Evolutionary conservation across 2,888 invertebrate species (phyloP), one percentile per base, ranked within the genome.

Genomic region (Hipparchia sbordonii): DNA sequence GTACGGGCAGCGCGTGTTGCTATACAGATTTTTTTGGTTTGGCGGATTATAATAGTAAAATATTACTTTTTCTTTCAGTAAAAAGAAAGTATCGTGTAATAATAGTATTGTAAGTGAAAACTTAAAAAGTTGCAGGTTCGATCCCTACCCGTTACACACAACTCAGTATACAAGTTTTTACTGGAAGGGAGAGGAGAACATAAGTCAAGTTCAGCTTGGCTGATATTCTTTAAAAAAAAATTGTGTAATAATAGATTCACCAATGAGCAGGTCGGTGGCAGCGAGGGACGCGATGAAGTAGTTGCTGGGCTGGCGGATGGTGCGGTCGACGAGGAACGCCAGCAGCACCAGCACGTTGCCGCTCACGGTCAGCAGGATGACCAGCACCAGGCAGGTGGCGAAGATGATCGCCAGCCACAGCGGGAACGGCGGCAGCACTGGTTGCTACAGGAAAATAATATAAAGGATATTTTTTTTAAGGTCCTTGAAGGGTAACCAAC

Each of bases 281-380:
- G 99, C 99, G 77, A 99, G 95, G 0, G 99, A 99, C 8, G 99
- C 99, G 79, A 99, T 99, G 95, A 99, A 99, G 94, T 99, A 99
- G 94, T 99, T 99, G 89, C 99, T 99, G 48, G 99, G 99, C 87
- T 99, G 99, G 72, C 99, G 94, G 82, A 98, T 98, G 78, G 97
- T 97, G 74, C 98, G 94, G 90, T 99, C 99, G 61, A 99, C 97
- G 76, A 98, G 96, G 90, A 99, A 99, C 63, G 99, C 98, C 80
- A 99, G 93, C 71, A 99, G 95, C 72, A 99, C 99, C 77, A 99
- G 95, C 71, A 99, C 97, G 88, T 99, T 99, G 71, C 99, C 99
- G 76, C 97, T 96, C 75, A 99, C 97, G 0, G 99, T 99, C 78
- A 99, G 94, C 62, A 99, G 94, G 81, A 98, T 98, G 87, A 98